Evolutionary conservation across 2,113 vertebrate genomes (phyloP).

Genomic region (Eudyptes chrysolophus): DNA sequence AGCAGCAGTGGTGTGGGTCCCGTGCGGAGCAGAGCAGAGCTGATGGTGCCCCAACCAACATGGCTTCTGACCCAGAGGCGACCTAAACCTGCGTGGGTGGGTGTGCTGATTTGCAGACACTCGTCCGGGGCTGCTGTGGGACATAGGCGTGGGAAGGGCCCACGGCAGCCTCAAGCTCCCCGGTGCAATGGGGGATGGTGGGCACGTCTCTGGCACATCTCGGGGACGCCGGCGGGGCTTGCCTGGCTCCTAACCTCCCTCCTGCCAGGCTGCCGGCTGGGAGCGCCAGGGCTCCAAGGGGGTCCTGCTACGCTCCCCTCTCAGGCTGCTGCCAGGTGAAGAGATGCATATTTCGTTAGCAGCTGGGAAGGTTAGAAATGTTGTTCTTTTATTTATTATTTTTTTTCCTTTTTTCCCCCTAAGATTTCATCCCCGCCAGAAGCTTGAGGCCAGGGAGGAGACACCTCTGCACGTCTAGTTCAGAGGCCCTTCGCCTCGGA

Average conservation of each 20-base stretch:
- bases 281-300: background rate
- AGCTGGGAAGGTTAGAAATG: background rate
- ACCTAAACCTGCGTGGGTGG: background rate
- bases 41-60: background rate
- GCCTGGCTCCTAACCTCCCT: background rate
- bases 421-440: background rate
- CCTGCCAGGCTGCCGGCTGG: background rate
- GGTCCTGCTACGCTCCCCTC: background rate
- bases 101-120: background rate
- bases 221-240: accelerated
- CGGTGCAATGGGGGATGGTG: accelerated
- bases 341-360: background rate
- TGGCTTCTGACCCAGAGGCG: background rate
- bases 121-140: background rate
- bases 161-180: accelerated
- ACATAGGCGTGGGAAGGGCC: background rate
- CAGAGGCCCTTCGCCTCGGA: background rate
- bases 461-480: background rate
- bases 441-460: background rate
- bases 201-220: accelerated
- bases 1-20: accelerated
- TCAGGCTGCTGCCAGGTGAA: background rate
- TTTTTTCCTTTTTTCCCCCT: background rate
- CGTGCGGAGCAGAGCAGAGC: background rate
- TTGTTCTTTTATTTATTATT: background rate